These are phyloP conservation scores for Drosophila takahashii DNA, from an alignment of 1,140 invertebrate genomes.

Conservation along the genomic window DNA sequence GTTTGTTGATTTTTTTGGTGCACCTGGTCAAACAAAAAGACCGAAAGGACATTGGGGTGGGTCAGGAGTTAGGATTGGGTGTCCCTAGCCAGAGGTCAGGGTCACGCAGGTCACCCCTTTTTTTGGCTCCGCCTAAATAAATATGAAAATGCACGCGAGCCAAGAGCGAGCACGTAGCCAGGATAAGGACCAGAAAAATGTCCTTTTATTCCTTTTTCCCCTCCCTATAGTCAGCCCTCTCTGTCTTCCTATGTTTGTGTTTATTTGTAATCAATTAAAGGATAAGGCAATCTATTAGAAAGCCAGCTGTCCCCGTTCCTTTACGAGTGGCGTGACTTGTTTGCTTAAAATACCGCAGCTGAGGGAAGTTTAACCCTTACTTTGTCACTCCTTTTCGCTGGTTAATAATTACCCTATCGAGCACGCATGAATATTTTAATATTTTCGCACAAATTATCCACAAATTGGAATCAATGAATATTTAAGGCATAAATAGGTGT, in stretches of 20 bases:
- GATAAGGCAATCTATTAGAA: constrained; percentile 65
- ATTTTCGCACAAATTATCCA: constrained; percentile 15
- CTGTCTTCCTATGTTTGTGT: constrained; percentile 24
- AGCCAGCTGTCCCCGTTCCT: constrained; percentile 57
- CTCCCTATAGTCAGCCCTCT: neutral
- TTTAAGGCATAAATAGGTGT: neutral
- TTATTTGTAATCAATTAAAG: constrained; percentile 81
- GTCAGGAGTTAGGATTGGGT: constrained; percentile 29
- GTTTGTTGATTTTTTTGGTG: constrained; percentile 58
- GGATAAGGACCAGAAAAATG: constrained; percentile 38
- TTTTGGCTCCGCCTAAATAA: constrained; percentile 54
- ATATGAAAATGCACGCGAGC: constrained; percentile 59
- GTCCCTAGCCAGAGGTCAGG: constrained; percentile 44
- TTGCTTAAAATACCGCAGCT: constrained; percentile 49
- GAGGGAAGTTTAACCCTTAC: constrained; percentile 8
- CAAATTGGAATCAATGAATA: constrained; percentile 1
- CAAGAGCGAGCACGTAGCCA: constrained; percentile 43
- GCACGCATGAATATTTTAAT: constrained; percentile 32
- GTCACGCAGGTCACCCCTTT: constrained; percentile 64
- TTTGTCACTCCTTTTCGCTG: constrained; percentile 1
- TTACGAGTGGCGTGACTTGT: constrained; percentile 40
- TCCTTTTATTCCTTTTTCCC: constrained; percentile 7
- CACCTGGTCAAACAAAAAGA: constrained; percentile 68
- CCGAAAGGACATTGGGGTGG: constrained; percentile 39
- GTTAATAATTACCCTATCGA: constrained; percentile 14